phyloP scores from a whole-genome alignment of 2,888 invertebrate genomes.

The Pogonocherus hispidulus region DNA sequence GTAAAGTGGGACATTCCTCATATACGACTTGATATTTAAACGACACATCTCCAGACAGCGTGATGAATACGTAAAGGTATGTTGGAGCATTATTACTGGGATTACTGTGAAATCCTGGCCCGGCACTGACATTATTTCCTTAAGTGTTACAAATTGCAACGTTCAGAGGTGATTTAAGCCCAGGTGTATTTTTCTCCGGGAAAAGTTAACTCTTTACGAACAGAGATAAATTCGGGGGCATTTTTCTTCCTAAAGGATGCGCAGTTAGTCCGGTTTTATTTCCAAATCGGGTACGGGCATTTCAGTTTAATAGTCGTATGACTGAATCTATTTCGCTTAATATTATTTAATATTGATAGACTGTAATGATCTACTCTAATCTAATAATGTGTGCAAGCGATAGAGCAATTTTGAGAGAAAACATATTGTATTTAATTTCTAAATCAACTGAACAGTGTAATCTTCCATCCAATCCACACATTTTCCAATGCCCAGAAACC shows the following conservation, averaged over 20 bases:
- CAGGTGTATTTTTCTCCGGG: slow-evolving; percentile 58
- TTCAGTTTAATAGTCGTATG: no score
- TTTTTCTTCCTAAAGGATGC: slow-evolving; percentile 40
- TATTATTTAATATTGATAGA: no score
- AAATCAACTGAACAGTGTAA: no score
- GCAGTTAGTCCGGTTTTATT: slow-evolving; percentile 42
- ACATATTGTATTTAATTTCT: no score
- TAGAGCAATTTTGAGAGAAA: no score
- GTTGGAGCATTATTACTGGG: slow-evolving; percentile 48
- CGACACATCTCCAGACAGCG: slow-evolving; percentile 31
- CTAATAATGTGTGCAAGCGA: no score
- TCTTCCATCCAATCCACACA: no score
- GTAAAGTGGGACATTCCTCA: slow-evolving; percentile 28
- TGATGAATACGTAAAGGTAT: slow-evolving; percentile 41
- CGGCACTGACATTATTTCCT: slow-evolving; percentile 58
- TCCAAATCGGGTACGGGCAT: neutral
- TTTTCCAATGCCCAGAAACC: no score
- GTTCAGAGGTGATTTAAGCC: slow-evolving; percentile 55
- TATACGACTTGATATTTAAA: slow-evolving; percentile 43
- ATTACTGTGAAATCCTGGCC: slow-evolving; percentile 39
- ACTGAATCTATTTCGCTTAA: no score
- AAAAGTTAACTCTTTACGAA: slow-evolving; percentile 50
- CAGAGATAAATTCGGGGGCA: slow-evolving; percentile 44
- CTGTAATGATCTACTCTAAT: no score
- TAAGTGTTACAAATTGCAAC: slow-evolving; percentile 62